Conservation (phyloP, 1,140 invertebrate genomes). For the Pteromalus puparum region DNA sequence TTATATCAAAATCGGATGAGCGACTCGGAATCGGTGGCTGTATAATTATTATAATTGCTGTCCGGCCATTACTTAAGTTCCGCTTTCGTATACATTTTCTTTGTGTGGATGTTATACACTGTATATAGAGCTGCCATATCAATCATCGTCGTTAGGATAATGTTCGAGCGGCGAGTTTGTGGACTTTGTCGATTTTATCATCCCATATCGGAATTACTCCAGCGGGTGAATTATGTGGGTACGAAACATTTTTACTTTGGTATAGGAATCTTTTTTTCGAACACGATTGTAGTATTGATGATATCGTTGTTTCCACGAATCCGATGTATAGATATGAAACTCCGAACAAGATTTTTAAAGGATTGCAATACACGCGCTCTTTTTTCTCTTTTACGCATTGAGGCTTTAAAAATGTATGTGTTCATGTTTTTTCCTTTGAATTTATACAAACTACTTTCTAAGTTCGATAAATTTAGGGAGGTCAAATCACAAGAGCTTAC, state of each 20-base stretch:
- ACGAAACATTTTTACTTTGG: background rate
- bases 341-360: too few relatives aligned
- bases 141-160: constrained; percentile 11
- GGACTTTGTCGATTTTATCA: constrained; percentile 1
- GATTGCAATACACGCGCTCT: too few relatives aligned
- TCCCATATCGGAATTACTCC: constrained; percentile 7
- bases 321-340: too few relatives aligned
- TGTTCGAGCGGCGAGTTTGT: background rate
- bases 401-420: too few relatives aligned
- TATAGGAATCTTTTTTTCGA: background rate
- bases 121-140: background rate
- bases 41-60: constrained; percentile 17
- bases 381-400: too few relatives aligned
- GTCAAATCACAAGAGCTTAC: too few relatives aligned
- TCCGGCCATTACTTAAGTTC: constrained; percentile 11
- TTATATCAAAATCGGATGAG: background rate
- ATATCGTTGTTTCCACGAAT: too few relatives aligned
- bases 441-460: too few relatives aligned
- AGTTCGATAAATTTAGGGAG: too few relatives aligned
- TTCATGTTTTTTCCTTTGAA: too few relatives aligned
- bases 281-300: background rate
- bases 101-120: background rate
- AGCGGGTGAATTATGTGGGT: background rate
- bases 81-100: background rate
- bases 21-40: background rate